These are phyloP conservation scores for Strongylocentrotus purpuratus DNA, from an alignment of 35 echinoderm and acorn worm genomes.

Conservation along the genomic window DNA sequence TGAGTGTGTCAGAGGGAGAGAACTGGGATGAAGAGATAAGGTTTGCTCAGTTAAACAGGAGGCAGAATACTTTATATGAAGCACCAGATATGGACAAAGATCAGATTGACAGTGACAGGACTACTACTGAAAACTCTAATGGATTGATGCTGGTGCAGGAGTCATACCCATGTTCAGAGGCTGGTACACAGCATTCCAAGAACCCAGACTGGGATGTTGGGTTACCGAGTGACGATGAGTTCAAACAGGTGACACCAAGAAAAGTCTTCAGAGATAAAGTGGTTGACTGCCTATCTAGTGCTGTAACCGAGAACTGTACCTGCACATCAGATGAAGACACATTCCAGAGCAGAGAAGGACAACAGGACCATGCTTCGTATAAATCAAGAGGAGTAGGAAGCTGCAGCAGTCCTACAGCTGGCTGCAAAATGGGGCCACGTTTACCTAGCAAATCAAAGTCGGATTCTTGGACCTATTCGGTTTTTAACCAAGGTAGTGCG, in stretches of 20 bases:
- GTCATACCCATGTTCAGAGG: neutral
- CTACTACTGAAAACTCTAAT: neutral
- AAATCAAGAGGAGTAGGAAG: neutral
- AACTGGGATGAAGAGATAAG: slow-evolving; percentile 28
- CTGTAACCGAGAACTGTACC: slow-evolving; percentile 14
- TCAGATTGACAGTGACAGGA: neutral
- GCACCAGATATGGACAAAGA: neutral
- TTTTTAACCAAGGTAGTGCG: neutral
- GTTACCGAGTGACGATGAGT: neutral
- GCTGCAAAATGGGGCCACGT: neutral
- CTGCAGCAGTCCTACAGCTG: slow-evolving; percentile 30
- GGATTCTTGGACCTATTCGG: slow-evolving; percentile 16
- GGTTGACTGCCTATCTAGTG: slow-evolving; percentile 10
- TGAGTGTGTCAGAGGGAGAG: neutral
- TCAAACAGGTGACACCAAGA: neutral
- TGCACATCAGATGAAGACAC: slow-evolving; percentile 34
- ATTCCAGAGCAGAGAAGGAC: neutral
- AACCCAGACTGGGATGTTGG: neutral
- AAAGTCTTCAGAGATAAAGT: slow-evolving; percentile 9
- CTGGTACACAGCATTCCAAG: neutral
- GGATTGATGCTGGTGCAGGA: slow-evolving; percentile 14
- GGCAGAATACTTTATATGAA: neutral
- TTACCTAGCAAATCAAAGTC: slow-evolving; percentile 26
- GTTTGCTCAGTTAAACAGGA: neutral
- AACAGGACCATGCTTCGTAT: neutral